phyloP scores from a whole-genome alignment of 2,797 vertebrate genomes.

The Mus minutoides region DNA sequence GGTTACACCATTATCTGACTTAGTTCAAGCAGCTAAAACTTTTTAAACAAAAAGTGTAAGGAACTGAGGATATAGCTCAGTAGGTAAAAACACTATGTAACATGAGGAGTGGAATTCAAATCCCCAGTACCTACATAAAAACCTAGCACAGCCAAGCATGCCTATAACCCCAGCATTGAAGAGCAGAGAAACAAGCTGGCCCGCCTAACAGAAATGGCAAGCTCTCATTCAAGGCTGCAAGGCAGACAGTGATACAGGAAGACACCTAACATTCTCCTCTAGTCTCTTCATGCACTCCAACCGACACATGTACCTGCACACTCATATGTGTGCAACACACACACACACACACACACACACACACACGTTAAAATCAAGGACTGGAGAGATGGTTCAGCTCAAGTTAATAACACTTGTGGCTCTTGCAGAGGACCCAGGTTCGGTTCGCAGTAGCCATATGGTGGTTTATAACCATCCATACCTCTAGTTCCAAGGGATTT shows the following conservation, averaged over 20 bases:
- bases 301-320: not conserved
- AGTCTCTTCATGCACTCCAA: not conserved
- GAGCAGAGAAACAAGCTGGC: not conserved
- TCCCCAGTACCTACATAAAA: not conserved
- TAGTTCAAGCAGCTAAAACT: conserved; percentile 37
- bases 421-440: not conserved
- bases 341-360: not conserved
- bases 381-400: not conserved
- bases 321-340: not conserved
- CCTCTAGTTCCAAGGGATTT: not conserved
- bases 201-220: not conserved
- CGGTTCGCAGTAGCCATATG: not conserved
- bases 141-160: not conserved
- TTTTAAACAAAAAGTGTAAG: not conserved
- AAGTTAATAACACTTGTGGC: not conserved
- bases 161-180: not conserved
- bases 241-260: not conserved
- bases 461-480: not conserved
- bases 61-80: not conserved
- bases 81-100: not conserved
- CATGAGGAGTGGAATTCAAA: not conserved
- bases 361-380: not conserved
- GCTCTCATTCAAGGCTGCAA: not conserved
- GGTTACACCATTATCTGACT: not conserved
- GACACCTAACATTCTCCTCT: not conserved